Conservation (phyloP, 2,888 invertebrate genomes). For the Pachydiplax longipennis region DNA sequence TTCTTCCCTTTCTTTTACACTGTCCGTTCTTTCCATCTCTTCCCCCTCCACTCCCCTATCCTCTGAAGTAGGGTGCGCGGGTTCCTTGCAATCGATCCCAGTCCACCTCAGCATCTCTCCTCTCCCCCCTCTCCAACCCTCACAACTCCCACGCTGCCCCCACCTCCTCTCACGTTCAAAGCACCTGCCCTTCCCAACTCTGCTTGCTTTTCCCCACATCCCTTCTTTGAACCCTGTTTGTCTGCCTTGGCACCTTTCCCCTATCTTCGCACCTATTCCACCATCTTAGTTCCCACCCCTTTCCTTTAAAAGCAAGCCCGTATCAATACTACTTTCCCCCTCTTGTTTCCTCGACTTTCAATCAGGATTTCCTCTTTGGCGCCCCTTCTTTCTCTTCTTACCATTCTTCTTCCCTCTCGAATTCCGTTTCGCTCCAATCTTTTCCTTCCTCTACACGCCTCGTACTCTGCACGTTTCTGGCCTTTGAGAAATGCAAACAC, state of each 20-base stretch:
- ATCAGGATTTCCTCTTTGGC: neutral
- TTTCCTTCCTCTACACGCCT: neutral
- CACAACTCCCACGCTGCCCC: neutral
- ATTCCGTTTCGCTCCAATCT: neutral
- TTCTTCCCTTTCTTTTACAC: neutral
- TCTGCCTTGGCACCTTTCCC: neutral
- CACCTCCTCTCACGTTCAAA: neutral
- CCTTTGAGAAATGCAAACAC: neutral
- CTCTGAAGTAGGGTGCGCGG: neutral
- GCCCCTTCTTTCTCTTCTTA: neutral
- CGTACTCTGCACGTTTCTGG: neutral
- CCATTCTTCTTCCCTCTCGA: neutral
- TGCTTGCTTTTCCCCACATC: neutral
- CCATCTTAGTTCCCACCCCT: neutral
- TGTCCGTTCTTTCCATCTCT: neutral
- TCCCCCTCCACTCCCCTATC: neutral
- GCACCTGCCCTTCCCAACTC: neutral
- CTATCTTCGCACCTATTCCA: neutral
- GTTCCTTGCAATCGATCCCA: slow-evolving; percentile 11
- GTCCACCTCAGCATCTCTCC: neutral
- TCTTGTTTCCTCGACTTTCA: neutral
- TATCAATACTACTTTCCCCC: neutral
- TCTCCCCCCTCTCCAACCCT: neutral
- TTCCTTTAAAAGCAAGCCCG: neutral
- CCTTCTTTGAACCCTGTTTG: neutral